A percentile compares a stretch with the other conserved stretches of the same genome.
These are phyloP conservation scores for Craterocephalus amniculus DNA, from an alignment of 2,797 vertebrate genomes.

Conservation along the genomic window DNA sequence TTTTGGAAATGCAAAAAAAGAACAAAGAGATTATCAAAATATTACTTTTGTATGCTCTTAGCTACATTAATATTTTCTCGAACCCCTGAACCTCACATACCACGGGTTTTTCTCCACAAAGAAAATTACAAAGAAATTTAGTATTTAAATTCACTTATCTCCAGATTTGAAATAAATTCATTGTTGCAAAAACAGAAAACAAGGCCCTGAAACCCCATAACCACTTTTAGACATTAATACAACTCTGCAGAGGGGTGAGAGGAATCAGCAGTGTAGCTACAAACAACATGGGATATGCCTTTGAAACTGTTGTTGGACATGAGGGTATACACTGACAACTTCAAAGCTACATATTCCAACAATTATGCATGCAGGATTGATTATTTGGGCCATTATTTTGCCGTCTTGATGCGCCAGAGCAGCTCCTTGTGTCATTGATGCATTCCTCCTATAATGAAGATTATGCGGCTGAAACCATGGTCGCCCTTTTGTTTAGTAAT, in stretches of 20 bases:
- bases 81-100: background rate
- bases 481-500: conserved; percentile 3
- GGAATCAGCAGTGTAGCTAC: background rate
- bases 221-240: background rate
- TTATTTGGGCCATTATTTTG: conserved; percentile 15
- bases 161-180: background rate
- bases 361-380: conserved; percentile 22
- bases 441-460: background rate
- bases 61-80: background rate
- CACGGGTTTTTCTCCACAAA: background rate
- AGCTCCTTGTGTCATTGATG: background rate
- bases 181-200: background rate
- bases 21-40: background rate
- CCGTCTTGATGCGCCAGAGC: background rate
- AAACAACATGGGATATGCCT: background rate
- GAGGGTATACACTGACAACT: conserved; percentile 5
- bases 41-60: background rate
- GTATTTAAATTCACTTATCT: background rate
- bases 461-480: conserved; percentile 11
- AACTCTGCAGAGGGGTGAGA: background rate
- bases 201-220: background rate
- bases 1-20: too few relatives aligned
- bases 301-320: conserved; percentile 18
- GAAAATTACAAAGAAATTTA: too few relatives aligned
- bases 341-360: background rate